Evolutionary conservation across 2,888 invertebrate species (phyloP), one percentile per base, ranked within the genome.

Genomic region (Agriotes lineatus): DNA sequence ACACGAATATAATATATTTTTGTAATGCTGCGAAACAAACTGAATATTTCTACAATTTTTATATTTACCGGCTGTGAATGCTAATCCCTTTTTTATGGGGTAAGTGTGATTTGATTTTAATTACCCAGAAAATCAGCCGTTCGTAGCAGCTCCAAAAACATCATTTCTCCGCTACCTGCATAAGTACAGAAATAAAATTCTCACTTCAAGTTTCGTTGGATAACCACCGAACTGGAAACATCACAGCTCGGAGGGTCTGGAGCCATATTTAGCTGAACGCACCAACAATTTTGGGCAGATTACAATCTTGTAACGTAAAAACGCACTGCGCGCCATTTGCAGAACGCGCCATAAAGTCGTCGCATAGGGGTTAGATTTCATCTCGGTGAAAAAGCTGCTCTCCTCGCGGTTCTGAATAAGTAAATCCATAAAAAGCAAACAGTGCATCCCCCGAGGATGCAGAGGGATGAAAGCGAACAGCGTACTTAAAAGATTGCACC

Each of bases 401-500:
- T 44, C 19, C 44, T 18, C n/a, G 22, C 10, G 48, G 48, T 48
- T 48, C 22, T 48, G 48, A 48, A 48, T 48, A 48, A 63, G 37
- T 44, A 63, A 63, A 57, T 63, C 54, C 33, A 37, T 20, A 52
- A 61, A 45, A 65, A 64, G 25, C 61, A 48, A 61, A 61, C 62
- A 56, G 45, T 56, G 61, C 48, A 44, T 52, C 61, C 48, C 57
- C 39, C n/a, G 22, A 56, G 50, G 18, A 22, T 37, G 37, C n/a
- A n/a, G 19, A 59, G 63, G 59, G 59, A 52, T 20, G 39, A 63
- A 67, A 67, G 25, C 25, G 45, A 67, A 58, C 22, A 45, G 22
- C 57, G 58, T 19, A 45, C 62, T 63, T 68, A 50, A 52, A 50
- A 52, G 39, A 33, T 48, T 63, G 68, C 68, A 68, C 68, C 68